Conservation (phyloP, 2,888 invertebrate genomes). For the Sericinus montela region DNA sequence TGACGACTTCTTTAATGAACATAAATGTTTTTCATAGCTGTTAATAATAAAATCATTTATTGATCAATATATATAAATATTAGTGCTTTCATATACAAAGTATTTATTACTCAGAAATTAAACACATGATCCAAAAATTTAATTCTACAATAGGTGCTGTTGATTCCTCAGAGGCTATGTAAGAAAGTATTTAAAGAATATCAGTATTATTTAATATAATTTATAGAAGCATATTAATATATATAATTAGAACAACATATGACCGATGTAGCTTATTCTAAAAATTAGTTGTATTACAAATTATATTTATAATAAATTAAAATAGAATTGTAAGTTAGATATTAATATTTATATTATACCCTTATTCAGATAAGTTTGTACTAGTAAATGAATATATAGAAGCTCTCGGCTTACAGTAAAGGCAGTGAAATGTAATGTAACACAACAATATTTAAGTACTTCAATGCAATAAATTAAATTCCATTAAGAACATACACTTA, state of each 20-base stretch:
- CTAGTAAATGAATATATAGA: neutral
- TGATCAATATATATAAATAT: too few relatives aligned
- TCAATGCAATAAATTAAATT: too few relatives aligned
- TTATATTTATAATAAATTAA: neutral
- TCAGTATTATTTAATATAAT: slow-evolving; percentile 19
- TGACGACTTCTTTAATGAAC: slow-evolving; percentile 78
- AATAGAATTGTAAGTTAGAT: neutral
- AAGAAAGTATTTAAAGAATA: slow-evolving; percentile 18
- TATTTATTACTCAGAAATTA: slow-evolving; percentile 18
- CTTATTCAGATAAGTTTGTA: neutral
- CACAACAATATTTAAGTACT: too few relatives aligned
- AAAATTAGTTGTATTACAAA: neutral
- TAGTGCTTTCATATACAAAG: slow-evolving; percentile 13
- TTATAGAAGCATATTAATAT: slow-evolving; percentile 19
- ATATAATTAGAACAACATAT: neutral
- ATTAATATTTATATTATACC: neutral
- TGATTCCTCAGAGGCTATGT: slow-evolving; percentile 33
- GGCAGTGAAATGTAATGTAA: too few relatives aligned
- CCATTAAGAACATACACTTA: neutral
- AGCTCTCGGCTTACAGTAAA: too few relatives aligned
- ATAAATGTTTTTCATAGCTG: slow-evolving; percentile 71
- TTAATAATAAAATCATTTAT: slow-evolving; percentile 2
- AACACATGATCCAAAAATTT: slow-evolving; percentile 17
- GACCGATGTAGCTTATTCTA: neutral
- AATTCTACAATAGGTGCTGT: slow-evolving; percentile 32